Conservation (phyloP, 1,140 invertebrate genomes). For the Drosophila jambulina region DNA sequence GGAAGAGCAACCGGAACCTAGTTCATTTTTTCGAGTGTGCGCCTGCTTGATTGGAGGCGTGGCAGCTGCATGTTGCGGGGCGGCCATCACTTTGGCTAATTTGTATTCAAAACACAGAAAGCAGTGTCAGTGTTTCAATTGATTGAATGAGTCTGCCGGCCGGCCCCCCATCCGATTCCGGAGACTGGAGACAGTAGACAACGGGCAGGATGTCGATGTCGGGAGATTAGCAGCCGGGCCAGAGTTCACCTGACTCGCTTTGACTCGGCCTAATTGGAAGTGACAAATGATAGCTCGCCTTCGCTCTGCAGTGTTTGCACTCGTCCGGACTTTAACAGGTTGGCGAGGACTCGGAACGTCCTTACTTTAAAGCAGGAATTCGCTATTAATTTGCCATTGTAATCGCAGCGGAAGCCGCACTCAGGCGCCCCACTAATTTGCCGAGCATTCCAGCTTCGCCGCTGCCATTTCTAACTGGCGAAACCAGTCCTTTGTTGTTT, state of each 20-base stretch:
- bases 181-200: constrained; percentile 7
- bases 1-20: neutral
- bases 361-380: constrained; percentile 29
- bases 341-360: neutral
- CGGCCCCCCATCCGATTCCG: constrained; percentile 8
- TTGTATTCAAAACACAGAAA: constrained; percentile 78
- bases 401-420: constrained; percentile 53
- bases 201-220: constrained; percentile 3
- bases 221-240: constrained; percentile 50
- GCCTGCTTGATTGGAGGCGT: constrained; percentile 64
- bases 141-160: constrained; percentile 68
- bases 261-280: constrained; percentile 63
- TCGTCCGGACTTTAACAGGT: neutral
- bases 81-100: constrained; percentile 72
- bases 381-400: constrained; percentile 40
- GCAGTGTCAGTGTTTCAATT: constrained; percentile 68
- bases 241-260: constrained; percentile 54
- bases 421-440: constrained; percentile 49
- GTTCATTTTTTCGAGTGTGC: constrained; percentile 22
- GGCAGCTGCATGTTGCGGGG: constrained; percentile 58
- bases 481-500: constrained; percentile 56
- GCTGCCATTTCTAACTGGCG: constrained; percentile 48
- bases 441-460: constrained; percentile 16
- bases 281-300: constrained; percentile 47
- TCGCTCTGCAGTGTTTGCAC: constrained; percentile 19